Percentiles rank a stretch among this genome's conserved stretches.
Evolutionary conservation across 2,888 invertebrate genomes (phyloP).

Genomic region (Automeris io): DNA sequence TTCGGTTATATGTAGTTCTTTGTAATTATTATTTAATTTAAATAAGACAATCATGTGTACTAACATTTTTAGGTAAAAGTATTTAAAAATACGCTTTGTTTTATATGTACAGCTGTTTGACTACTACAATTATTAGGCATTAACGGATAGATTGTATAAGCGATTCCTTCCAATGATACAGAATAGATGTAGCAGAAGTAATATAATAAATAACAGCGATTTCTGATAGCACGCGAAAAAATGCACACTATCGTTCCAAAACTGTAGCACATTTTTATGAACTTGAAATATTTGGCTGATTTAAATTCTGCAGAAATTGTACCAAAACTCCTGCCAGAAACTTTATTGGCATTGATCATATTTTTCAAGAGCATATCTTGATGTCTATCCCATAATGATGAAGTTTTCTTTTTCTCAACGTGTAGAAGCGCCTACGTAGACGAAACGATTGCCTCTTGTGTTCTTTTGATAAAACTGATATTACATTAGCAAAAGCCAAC

Average conservation of each 20-base stretch:
- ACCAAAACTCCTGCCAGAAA: slow-evolving; percentile 10
- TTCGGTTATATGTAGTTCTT: too few relatives aligned
- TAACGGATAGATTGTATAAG: slow-evolving; percentile 15
- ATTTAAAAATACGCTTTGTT: slow-evolving; percentile 3
- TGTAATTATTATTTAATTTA: too few relatives aligned
- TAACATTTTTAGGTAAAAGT: neutral
- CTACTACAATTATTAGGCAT: slow-evolving; percentile 12
- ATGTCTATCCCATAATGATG: slow-evolving; percentile 11
- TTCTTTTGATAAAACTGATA: slow-evolving; percentile 8
- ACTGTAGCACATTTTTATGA: slow-evolving; percentile 9
- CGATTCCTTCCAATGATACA: slow-evolving; percentile 17
- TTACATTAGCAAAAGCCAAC: slow-evolving; percentile 12
- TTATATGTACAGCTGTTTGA: slow-evolving; percentile 1
- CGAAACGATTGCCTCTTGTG: slow-evolving; percentile 14
- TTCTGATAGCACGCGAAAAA: slow-evolving; percentile 15
- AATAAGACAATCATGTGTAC: neutral
- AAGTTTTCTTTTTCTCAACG: neutral
- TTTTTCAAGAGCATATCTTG: slow-evolving; percentile 11
- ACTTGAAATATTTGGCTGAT: neutral
- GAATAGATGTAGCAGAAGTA: slow-evolving; percentile 18
- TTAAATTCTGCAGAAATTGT: slow-evolving; percentile 11
- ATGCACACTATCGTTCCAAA: slow-evolving; percentile 15
- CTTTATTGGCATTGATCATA: slow-evolving; percentile 11
- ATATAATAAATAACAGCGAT: slow-evolving; percentile 16
- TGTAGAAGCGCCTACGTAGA: too few relatives aligned